phyloP scores from a whole-genome alignment of 2,113 vertebrate genomes.

The Cryptomyrus ogoouensis region DNA sequence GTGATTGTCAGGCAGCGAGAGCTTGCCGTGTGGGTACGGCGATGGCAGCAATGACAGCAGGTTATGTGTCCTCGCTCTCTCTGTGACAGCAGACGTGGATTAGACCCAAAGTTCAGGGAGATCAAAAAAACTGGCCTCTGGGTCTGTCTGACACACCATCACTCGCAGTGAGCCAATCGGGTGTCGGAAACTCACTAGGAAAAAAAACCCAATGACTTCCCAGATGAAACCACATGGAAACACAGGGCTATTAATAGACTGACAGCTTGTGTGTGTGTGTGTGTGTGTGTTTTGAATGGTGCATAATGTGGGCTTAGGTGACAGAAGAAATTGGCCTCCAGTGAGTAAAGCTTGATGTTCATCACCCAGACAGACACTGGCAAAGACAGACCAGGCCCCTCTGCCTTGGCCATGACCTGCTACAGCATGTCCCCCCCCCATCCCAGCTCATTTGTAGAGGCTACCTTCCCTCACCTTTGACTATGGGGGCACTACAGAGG shows the following conservation, averaged over 20 bases:
- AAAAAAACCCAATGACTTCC: background rate
- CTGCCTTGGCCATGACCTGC: background rate
- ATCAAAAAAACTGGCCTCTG: background rate
- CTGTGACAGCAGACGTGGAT: background rate
- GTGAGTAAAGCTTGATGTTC: background rate
- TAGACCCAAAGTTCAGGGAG: background rate
- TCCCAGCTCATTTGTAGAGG: background rate
- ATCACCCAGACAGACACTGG: slow-evolving; percentile 3
- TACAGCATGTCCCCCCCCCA: background rate
- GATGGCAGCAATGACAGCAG: slow-evolving; percentile 2
- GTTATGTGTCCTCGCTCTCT: background rate
- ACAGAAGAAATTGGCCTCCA: background rate
- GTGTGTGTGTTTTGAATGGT: slow-evolving; percentile 15
- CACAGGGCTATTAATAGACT: slow-evolving; percentile 2
- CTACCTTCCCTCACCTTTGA: background rate
- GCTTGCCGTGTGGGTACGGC: background rate
- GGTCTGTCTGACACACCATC: slow-evolving; percentile 13
- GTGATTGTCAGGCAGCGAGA: background rate
- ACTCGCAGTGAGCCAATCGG: background rate
- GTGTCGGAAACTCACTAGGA: background rate
- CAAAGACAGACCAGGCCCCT: background rate
- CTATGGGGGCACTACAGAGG: background rate
- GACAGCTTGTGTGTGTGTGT: slow-evolving; percentile 1
- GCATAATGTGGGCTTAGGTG: background rate
- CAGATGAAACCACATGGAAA: background rate